These are phyloP conservation scores for Dicrurus megarhynchus DNA, from an alignment of 2,113 vertebrate genomes.

Conservation along the genomic window DNA sequence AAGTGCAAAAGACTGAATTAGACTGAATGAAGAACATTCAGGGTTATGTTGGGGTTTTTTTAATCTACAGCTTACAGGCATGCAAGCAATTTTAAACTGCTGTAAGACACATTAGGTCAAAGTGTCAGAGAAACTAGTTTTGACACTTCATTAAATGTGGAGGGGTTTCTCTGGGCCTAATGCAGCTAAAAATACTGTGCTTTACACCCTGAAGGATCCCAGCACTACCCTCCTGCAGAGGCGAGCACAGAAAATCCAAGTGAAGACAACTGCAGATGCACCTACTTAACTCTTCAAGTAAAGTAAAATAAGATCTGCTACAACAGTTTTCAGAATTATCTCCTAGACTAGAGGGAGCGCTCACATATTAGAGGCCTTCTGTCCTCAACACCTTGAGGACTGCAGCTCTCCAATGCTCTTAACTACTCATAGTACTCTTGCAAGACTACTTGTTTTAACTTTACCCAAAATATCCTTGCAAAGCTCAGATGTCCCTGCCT, in stretches of 20 bases:
- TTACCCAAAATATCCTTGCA: not conserved
- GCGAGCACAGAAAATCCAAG: not conserved
- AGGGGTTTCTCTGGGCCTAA: not conserved
- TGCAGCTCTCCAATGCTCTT: not conserved
- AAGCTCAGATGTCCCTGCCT: not conserved
- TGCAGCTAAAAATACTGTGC: not conserved
- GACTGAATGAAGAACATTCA: not conserved
- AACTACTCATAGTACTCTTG: not conserved
- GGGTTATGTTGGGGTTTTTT: not conserved
- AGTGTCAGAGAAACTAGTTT: not conserved
- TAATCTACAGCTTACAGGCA: not conserved
- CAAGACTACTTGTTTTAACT: not conserved
- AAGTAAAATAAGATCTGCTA: not conserved
- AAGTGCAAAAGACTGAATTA: not conserved
- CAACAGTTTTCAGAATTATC: not conserved
- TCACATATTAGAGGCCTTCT: not conserved
- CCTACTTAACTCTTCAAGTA: not conserved
- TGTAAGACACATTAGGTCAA: not conserved
- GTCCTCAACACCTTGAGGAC: not conserved
- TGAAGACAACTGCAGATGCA: not conserved
- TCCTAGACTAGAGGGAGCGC: not conserved
- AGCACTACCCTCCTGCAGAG: not conserved
- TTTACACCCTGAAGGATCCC: not conserved
- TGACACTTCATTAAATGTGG: not conserved
- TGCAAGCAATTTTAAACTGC: not conserved